phyloP scores from a whole-genome alignment of 1,140 invertebrate genomes.

The Diorhabda carinulata region DNA sequence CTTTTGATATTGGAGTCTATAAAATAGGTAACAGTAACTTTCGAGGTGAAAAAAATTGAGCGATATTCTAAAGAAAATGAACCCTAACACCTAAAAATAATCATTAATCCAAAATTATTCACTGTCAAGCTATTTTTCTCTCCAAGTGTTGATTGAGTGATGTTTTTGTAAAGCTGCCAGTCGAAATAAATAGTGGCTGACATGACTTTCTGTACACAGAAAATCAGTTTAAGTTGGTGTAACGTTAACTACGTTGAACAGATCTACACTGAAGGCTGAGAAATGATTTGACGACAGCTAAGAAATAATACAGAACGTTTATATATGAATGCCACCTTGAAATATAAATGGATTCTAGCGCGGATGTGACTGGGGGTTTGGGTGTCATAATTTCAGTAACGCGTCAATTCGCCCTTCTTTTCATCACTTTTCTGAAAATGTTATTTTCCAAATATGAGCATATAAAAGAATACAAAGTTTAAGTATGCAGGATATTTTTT shows the following conservation, averaged over 20 bases:
- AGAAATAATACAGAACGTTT: slow-evolving; percentile 3
- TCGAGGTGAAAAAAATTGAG: not conserved
- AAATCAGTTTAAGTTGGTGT: not conserved
- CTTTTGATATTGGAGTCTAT: no score
- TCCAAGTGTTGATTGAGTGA: not conserved
- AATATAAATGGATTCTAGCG: slow-evolving; percentile 1
- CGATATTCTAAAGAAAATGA: not conserved
- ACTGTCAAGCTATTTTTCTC: not conserved
- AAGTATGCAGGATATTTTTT: no score
- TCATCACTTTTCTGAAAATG: no score
- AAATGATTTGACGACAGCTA: not conserved
- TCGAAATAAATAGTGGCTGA: not conserved
- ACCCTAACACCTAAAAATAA: not conserved
- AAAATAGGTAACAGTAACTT: not conserved
- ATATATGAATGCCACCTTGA: not conserved
- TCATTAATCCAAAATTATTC: not conserved
- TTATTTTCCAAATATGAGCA: no score
- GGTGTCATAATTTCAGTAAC: no score
- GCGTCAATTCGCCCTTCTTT: no score
- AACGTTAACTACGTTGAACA: not conserved
- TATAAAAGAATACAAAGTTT: no score
- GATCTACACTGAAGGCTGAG: not conserved
- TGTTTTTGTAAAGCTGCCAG: slow-evolving; percentile 2
- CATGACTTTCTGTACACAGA: not conserved
- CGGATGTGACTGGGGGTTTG: not conserved